A percentile compares a stretch with the other conserved stretches of the same genome.
Evolutionary conservation across 2,113 vertebrate genomes (phyloP).

Genomic region (Bos indicus): DNA sequence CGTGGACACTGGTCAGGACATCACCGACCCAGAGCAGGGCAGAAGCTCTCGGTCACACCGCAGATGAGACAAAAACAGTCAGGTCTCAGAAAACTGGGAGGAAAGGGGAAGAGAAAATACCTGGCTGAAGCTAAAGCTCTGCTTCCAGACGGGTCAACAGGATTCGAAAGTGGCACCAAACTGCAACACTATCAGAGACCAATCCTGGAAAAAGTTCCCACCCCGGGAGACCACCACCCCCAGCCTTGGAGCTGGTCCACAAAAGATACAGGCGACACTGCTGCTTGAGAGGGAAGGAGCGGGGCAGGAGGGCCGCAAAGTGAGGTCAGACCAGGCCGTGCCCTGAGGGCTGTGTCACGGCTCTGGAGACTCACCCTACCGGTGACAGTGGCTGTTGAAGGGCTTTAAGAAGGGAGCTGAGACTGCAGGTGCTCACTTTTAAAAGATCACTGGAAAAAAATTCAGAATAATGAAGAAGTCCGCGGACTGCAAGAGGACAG

Average conservation of each 20-base stretch:
- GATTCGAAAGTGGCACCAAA: background rate
- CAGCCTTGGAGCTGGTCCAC: background rate
- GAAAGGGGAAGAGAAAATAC: background rate
- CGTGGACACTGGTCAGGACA: background rate
- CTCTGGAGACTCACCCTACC: background rate
- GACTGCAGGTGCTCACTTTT: background rate
- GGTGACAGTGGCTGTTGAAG: fast-evolving
- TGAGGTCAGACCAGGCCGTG: background rate
- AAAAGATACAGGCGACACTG: fast-evolving
- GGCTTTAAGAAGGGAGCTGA: background rate
- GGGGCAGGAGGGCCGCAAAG: fast-evolving
- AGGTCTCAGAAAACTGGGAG: background rate
- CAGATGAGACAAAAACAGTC: background rate
- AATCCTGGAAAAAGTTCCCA: background rate
- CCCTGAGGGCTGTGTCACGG: fast-evolving
- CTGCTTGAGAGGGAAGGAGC: background rate
- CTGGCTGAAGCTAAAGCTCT: background rate
- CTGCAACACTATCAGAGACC: background rate
- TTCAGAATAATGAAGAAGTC: background rate
- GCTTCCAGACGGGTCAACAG: background rate
- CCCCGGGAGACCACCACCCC: background rate
- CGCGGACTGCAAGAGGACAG: fast-evolving
- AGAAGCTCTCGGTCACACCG: background rate
- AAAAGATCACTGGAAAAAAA: background rate
- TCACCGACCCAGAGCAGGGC: background rate